Evolutionary conservation across 2,113 vertebrate genomes (phyloP).

Genomic region (Cyanoderma ruficeps): DNA sequence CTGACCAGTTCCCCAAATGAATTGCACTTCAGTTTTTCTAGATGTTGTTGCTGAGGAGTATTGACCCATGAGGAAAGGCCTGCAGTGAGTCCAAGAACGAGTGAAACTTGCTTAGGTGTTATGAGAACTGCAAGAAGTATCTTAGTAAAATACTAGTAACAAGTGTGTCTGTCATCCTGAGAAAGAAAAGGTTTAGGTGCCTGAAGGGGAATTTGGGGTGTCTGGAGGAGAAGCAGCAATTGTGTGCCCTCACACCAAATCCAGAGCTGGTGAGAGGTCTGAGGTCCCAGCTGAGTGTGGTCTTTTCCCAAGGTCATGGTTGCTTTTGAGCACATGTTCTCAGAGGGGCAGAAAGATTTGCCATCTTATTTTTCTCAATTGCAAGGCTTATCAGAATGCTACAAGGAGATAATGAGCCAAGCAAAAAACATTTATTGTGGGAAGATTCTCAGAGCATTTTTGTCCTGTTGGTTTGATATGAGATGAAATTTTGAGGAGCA

Average conservation of each 20-base stretch:
- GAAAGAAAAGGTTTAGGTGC: background rate
- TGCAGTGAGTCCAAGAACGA: background rate
- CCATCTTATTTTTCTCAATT: background rate
- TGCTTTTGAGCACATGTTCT: background rate
- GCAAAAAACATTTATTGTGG: background rate
- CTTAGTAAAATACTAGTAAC: background rate
- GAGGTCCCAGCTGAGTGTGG: fast-evolving
- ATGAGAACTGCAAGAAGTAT: background rate
- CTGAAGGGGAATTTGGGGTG: background rate
- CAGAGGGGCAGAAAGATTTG: background rate
- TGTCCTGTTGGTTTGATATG: background rate
- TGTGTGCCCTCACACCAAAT: background rate
- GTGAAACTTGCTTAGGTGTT: background rate
- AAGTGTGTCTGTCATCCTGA: background rate
- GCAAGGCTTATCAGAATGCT: background rate
- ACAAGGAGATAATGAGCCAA: background rate
- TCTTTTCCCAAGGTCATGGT: background rate
- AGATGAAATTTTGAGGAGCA: background rate
- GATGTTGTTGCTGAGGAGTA: background rate
- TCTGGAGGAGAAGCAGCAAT: background rate
- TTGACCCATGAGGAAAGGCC: background rate
- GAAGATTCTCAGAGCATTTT: background rate
- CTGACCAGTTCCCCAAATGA: background rate
- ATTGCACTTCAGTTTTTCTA: background rate
- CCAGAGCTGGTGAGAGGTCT: background rate